Conservation (phyloP, 2,797 vertebrate species). For the Psittacula derbiana region DNA sequence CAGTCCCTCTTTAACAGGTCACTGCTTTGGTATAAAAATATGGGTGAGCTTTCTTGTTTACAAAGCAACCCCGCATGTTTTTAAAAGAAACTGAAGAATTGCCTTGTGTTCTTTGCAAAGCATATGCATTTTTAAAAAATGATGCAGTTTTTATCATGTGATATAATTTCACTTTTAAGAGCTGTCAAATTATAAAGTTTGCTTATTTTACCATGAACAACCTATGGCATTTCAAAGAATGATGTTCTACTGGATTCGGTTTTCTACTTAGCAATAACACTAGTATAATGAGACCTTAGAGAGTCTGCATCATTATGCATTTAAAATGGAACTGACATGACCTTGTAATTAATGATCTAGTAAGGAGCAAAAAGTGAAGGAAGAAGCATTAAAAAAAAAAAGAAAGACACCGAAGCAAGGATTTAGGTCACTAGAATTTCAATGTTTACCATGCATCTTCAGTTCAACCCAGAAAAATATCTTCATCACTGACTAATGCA, state of each 20-base stretch:
- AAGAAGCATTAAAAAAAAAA: not conserved
- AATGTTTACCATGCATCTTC: not conserved
- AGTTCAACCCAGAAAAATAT: not conserved
- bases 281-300: not conserved
- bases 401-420: not conserved
- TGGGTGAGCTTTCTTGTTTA: not conserved
- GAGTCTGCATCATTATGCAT: not conserved
- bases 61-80: not conserved
- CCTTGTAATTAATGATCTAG: not conserved
- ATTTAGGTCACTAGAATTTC: not conserved
- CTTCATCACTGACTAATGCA: not conserved
- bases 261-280: constrained; percentile 24
- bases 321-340: not conserved
- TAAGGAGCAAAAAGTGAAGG: not conserved
- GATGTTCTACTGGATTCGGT: not conserved
- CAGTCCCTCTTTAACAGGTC: not conserved
- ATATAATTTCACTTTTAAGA: not conserved
- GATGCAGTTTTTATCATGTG: not conserved
- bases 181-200: not conserved
- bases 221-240: not conserved
- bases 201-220: constrained; percentile 26
- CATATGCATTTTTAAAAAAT: not conserved
- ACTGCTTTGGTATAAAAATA: not conserved
- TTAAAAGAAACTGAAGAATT: not conserved
- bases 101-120: not conserved